Conservation (phyloP, 2,113 vertebrate genomes). For the Pimephales promelas region DNA sequence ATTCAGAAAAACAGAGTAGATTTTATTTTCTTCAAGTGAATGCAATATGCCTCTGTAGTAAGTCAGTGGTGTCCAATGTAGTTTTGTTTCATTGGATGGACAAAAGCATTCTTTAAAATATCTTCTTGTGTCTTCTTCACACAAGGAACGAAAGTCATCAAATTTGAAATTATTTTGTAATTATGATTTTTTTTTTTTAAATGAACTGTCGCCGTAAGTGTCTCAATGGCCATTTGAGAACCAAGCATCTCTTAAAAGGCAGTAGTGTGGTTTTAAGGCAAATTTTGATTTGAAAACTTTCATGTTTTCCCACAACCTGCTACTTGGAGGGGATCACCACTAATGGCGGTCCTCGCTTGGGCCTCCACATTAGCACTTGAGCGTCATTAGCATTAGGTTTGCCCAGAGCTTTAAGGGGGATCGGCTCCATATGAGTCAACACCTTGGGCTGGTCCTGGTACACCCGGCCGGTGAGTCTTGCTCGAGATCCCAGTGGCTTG, state of each 20-base stretch:
- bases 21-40: too few relatives aligned
- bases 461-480: slow-evolving; percentile 87
- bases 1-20: too few relatives aligned
- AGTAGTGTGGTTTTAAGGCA: slow-evolving; percentile 78
- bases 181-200: background rate
- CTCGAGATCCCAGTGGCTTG: slow-evolving; percentile 88
- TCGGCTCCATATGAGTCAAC: slow-evolving; percentile 93
- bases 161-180: background rate
- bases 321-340: slow-evolving; percentile 96
- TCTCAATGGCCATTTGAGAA: slow-evolving; percentile 34
- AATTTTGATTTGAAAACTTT: slow-evolving; percentile 16
- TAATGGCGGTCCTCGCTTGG: slow-evolving; percentile 88
- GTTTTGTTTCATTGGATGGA: background rate
- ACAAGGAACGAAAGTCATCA: background rate
- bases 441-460: slow-evolving; percentile 95
- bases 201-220: background rate
- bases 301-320: slow-evolving; percentile 52
- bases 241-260: slow-evolving; percentile 69
- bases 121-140: background rate
- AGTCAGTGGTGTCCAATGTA: background rate
- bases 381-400: slow-evolving; percentile 97
- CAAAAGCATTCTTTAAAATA: background rate
- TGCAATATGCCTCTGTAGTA: too few relatives aligned
- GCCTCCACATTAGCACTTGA: slow-evolving; percentile 98
- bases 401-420: slow-evolving; percentile 90